Evolutionary conservation across 2,888 invertebrate species (phyloP).

Genomic region (Neria commutata): DNA sequence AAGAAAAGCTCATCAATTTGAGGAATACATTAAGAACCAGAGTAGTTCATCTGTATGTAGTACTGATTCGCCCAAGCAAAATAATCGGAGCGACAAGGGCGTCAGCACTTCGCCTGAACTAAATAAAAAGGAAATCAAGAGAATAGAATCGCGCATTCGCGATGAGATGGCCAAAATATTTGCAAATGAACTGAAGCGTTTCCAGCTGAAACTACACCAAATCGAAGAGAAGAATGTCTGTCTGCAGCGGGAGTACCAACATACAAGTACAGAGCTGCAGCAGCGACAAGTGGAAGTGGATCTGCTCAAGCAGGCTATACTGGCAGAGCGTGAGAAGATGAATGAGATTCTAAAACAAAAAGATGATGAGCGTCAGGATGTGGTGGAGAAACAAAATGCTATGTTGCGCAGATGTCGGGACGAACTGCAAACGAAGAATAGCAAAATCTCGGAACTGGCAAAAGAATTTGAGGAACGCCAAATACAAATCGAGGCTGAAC

Average conservation of each 20-base stretch:
- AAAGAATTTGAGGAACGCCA: slow-evolving; percentile 54
- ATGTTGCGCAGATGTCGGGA: slow-evolving; percentile 49
- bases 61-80: slow-evolving; percentile 3
- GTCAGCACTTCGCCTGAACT: slow-evolving; percentile 59
- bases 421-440: slow-evolving; percentile 62
- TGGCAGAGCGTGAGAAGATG: slow-evolving; percentile 57
- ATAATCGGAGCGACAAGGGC: slow-evolving; percentile 38
- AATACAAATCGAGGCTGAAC: slow-evolving; percentile 61
- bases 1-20: slow-evolving; percentile 70
- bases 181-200: slow-evolving; percentile 67
- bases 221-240: slow-evolving; percentile 45
- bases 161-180: slow-evolving; percentile 73
- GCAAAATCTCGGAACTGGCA: slow-evolving; percentile 54
- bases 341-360: slow-evolving; percentile 47
- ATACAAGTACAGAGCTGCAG: slow-evolving; percentile 44
- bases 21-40: slow-evolving; percentile 68
- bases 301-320: slow-evolving; percentile 56
- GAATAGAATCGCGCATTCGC: slow-evolving; percentile 64
- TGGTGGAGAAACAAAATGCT: slow-evolving; percentile 44
- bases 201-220: slow-evolving; percentile 60
- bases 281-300: slow-evolving; percentile 55
- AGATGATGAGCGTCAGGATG: slow-evolving; percentile 38
- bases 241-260: slow-evolving; percentile 50
- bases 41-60: slow-evolving; percentile 54
- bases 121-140: slow-evolving; percentile 48